Evolutionary conservation across 30 jellyfish, hydroid and myxozoan species (phyloP).

Genomic region (Aurelia sp.): DNA sequence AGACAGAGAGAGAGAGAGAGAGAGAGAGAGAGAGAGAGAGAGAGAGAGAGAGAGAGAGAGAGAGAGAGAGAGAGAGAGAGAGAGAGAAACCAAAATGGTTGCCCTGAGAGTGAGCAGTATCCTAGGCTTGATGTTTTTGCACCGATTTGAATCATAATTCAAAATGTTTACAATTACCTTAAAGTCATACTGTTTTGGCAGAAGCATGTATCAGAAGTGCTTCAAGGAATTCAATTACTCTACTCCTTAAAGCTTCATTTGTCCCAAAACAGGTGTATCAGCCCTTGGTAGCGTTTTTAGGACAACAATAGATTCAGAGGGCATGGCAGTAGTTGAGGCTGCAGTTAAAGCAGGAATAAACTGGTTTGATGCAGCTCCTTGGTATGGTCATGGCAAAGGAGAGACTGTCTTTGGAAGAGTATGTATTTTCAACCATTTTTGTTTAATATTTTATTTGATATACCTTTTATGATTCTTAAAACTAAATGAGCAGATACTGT

Average conservation of each 20-base stretch:
- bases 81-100: too few relatives aligned
- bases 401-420: slow-evolving; percentile 85
- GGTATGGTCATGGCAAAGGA: slow-evolving; percentile 86
- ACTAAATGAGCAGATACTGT: too few relatives aligned
- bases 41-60: too few relatives aligned
- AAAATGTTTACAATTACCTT: neutral
- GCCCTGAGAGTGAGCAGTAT: too few relatives aligned
- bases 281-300: slow-evolving; percentile 88
- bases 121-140: too few relatives aligned
- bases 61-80: too few relatives aligned
- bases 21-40: too few relatives aligned
- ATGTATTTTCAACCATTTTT: neutral
- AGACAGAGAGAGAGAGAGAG: too few relatives aligned
- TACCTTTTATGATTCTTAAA: too few relatives aligned
- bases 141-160: too few relatives aligned
- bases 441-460: neutral
- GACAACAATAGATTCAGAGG: slow-evolving; percentile 63
- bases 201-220: neutral
- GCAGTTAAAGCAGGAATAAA: slow-evolving; percentile 81
- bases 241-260: neutral
- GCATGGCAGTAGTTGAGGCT: slow-evolving; percentile 73
- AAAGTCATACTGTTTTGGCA: too few relatives aligned
- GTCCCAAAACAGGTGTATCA: slow-evolving; percentile 60
- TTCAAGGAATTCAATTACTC: neutral
- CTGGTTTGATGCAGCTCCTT: slow-evolving; percentile 89